Evolutionary conservation across 1,140 invertebrate species (phyloP).

Genomic region (Drosophila aff.): DNA sequence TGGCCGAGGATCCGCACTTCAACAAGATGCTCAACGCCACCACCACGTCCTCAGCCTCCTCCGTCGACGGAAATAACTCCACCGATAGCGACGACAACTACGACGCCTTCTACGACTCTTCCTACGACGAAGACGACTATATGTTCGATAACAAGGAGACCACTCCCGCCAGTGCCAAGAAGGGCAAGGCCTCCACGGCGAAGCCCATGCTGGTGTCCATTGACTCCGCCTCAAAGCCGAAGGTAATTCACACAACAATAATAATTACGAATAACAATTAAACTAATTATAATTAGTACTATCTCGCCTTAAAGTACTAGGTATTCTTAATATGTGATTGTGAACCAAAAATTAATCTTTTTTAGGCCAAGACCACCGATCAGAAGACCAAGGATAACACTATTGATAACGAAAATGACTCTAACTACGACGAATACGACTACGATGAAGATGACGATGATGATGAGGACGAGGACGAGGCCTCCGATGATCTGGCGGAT

Average conservation of each 20-base stretch:
- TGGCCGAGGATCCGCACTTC: conserved; percentile 79
- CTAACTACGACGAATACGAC: conserved; percentile 60
- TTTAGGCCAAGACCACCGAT: conserved; percentile 47
- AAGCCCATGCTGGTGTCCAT: conserved; percentile 68
- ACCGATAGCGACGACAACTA: conserved; percentile 61
- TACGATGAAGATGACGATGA: conserved; percentile 71
- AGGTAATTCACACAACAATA: conserved; percentile 32
- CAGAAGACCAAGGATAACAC: conserved; percentile 54
- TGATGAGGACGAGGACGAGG: conserved; percentile 58
- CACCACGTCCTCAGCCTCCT: conserved; percentile 2
- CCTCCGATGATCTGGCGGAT: conserved; percentile 54
- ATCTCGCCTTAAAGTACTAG: not conserved
- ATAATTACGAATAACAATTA: not conserved
- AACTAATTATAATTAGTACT: not conserved
- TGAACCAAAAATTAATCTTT: not conserved
- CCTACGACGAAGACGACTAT: conserved; percentile 54
- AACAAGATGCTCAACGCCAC: conserved; percentile 71
- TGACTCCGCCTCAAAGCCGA: conserved; percentile 50
- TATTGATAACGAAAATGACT: conserved; percentile 70
- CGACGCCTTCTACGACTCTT: conserved; percentile 45
- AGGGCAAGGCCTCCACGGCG: conserved; percentile 37
- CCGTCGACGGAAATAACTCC: conserved; percentile 38
- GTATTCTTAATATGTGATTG: too few species aligned
- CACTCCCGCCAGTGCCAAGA: conserved; percentile 50
- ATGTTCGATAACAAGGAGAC: conserved; percentile 57